Evolutionary conservation across 1,140 invertebrate genomes (phyloP).

Genomic region (Psix sp.): DNA sequence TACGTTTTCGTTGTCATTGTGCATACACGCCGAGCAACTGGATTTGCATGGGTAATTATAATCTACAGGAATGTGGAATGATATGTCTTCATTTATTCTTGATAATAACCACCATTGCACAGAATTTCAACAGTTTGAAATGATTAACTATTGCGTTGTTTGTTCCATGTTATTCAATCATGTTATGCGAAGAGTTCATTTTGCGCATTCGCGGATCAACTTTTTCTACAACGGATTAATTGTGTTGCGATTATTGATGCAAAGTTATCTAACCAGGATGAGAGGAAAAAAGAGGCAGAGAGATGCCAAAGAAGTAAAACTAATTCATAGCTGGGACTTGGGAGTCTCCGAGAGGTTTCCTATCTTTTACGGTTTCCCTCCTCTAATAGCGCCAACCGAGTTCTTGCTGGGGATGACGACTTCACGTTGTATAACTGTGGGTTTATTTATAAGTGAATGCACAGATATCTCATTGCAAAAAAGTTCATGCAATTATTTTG

Average conservation of each 20-base stretch:
- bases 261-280: constrained; percentile 37
- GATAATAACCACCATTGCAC: too few species aligned
- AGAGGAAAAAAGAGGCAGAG: constrained; percentile 60
- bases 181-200: too few species aligned
- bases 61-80: neutral
- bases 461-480: neutral
- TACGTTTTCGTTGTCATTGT: constrained; percentile 16
- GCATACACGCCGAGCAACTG: neutral
- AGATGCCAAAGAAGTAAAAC: constrained; percentile 65
- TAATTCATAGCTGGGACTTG: constrained; percentile 72
- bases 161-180: too few species aligned
- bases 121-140: too few species aligned
- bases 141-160: too few species aligned
- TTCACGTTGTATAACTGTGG: constrained; percentile 28
- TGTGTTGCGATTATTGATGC: constrained; percentile 24
- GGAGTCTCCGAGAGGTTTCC: constrained; percentile 74
- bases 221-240: too few species aligned
- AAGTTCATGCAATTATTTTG: too few species aligned
- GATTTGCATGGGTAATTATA: constrained; percentile 7
- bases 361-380: constrained; percentile 76
- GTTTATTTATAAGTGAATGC: constrained; percentile 27
- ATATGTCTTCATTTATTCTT: too few species aligned
- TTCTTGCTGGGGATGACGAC: constrained; percentile 54
- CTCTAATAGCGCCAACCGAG: constrained; percentile 57
- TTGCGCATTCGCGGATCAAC: neutral